Conservation (phyloP, 1,140 invertebrate genomes). For the Vanessa atalanta region DNA sequence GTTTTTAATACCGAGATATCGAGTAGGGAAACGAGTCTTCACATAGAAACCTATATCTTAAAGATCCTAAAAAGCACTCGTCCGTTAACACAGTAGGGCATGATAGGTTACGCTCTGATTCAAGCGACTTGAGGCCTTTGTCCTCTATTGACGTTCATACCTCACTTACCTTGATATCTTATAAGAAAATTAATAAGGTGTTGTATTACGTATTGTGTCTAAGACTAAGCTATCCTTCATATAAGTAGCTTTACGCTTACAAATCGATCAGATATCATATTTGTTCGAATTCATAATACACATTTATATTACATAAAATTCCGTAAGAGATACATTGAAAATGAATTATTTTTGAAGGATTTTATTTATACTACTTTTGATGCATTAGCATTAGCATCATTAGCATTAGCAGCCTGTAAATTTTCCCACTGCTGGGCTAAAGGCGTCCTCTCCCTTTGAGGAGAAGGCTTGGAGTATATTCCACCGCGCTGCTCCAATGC, state of each 20-base stretch:
- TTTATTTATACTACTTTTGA: too few relatives aligned
- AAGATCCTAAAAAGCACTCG: constrained; percentile 23
- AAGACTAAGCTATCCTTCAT: neutral
- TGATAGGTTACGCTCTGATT: constrained; percentile 34
- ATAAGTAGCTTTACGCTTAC: neutral
- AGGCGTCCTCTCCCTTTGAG: too few relatives aligned
- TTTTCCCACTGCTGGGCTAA: too few relatives aligned
- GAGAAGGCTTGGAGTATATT: too few relatives aligned
- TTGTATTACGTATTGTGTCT: neutral
- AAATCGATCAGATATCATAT: neutral
- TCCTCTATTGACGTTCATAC: constrained; percentile 24
- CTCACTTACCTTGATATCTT: constrained; percentile 24
- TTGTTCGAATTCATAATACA: neutral
- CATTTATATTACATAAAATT: too few relatives aligned
- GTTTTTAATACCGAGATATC: neutral
- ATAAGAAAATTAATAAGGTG: constrained; percentile 20
- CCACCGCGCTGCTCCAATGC: too few relatives aligned
- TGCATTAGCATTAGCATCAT: too few relatives aligned
- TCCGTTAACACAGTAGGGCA: constrained; percentile 32
- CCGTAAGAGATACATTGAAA: too few relatives aligned
- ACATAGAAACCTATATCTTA: constrained; percentile 25
- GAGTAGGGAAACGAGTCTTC: neutral
- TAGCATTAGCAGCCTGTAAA: too few relatives aligned
- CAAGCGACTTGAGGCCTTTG: constrained; percentile 22
- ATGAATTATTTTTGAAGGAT: too few relatives aligned